Base-by-base conservation (phyloP, 2,797 vertebrate species). In the Schizothorax lantsangensis region DNA sequence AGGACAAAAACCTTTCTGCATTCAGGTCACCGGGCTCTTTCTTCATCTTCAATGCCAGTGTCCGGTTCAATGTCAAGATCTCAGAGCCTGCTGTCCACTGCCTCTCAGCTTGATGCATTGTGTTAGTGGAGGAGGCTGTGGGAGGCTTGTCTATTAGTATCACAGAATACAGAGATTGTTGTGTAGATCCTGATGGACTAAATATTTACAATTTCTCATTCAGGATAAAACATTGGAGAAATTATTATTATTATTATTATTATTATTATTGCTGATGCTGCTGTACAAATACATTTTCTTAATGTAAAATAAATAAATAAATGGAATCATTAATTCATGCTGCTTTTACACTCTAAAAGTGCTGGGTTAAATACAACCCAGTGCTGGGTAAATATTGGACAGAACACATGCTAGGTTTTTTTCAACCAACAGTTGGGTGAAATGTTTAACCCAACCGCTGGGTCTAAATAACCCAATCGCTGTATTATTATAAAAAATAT, bases 121-220 rank as follows among this genome's bases (percentile, higher is more conserved):
- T 79, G 75, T 78, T 54, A 79, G 45, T 43, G 83, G 74, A 69
- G n/a, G 47, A 68, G 64, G 64, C 45, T 71, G 57, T 66, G 59
- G 21, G 45, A 78, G 59, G 45, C 9, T 40, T 54, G 45, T 66
- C 73, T n/a, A 87, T 93, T 92, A 92, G 90, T 43, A 83, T 86
- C 88, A 93, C 92, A 94, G 92, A 92, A 68, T 45, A 92, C 84
- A 84, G 89, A 90, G 91, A 93, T n/a, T 93, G 90, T 88, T 84
- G 90, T 90, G 92, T 92, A 93, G 87, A 91, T 95, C 94, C 91
- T 91, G 45, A 78, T 91, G 93, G 92, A 92, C n/a, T n/a, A n/a
- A 88, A 89, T 17, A 80, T 83, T 88, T 82, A 86, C 33, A 69
- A 78, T 74, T 86, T 88, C 83, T 86, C 69, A 82, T 85, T 89